A percentile compares a stretch with the other conserved stretches of the same genome.
Evolutionary conservation across 2,888 invertebrate genomes (phyloP).

Genomic region (Himalopsyche kuldschensis): DNA sequence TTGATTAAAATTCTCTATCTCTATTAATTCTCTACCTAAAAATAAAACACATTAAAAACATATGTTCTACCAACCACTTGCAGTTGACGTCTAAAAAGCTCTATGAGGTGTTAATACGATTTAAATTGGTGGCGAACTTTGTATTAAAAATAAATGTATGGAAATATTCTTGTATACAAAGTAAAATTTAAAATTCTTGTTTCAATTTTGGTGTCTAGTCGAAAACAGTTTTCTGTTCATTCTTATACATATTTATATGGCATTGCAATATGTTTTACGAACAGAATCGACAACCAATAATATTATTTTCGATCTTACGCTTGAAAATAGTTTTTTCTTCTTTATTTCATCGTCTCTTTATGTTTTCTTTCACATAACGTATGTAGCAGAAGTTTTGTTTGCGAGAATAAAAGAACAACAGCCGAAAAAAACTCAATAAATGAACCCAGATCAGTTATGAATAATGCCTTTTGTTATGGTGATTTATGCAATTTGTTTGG

Average conservation of each 20-base stretch:
- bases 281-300: conserved; percentile 16
- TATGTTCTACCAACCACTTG: too few species aligned
- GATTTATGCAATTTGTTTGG: too few species aligned
- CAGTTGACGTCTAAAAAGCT: too few species aligned
- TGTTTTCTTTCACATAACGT: not conserved
- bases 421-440: too few species aligned
- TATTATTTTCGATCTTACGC: conserved; percentile 3
- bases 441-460: too few species aligned
- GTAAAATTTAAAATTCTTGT: not conserved
- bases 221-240: not conserved
- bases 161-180: not conserved
- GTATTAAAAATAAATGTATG: too few species aligned
- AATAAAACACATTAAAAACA: too few species aligned
- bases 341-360: conserved; percentile 15
- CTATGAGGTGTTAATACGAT: too few species aligned
- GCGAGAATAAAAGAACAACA: not conserved
- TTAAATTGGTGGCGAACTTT: too few species aligned
- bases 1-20: too few species aligned
- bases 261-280: conserved; percentile 12
- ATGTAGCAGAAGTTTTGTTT: not conserved
- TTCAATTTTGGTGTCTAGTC: not conserved
- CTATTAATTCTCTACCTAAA: too few species aligned
- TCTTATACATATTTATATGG: not conserved
- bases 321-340: not conserved
- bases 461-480: too few species aligned